A percentile compares a stretch with the other conserved stretches of the same genome.
Conservation (phyloP, 2,113 vertebrate genomes). For the Atrichornis clamosus region DNA sequence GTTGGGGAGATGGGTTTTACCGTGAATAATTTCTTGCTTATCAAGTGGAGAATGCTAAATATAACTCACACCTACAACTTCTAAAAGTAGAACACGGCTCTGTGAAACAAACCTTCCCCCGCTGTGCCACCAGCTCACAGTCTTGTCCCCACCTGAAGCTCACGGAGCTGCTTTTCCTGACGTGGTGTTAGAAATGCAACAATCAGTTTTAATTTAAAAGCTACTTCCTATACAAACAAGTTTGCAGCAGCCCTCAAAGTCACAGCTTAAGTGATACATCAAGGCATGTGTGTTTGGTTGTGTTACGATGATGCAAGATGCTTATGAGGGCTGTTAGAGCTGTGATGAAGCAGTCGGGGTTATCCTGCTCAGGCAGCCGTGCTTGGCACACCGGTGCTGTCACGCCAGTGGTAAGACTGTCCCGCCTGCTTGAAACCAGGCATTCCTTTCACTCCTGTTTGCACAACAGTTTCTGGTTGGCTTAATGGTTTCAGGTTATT, state of each 20-base stretch:
- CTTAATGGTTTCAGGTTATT: not conserved
- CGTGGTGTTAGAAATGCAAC: not conserved
- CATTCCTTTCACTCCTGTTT: not conserved
- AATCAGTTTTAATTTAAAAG: not conserved
- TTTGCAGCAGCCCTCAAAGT: not conserved
- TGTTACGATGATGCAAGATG: not conserved
- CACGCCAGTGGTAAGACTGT: not conserved
- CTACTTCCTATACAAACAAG: not conserved
- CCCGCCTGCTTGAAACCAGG: not conserved
- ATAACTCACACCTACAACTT: slow-evolving; percentile 1
- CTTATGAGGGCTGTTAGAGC: not conserved
- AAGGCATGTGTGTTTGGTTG: not conserved
- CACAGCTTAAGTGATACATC: not conserved
- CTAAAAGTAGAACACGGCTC: not conserved
- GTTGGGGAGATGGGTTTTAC: not conserved
- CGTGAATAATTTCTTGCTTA: not conserved
- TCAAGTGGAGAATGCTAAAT: not conserved
- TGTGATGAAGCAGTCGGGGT: not conserved
- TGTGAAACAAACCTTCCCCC: not conserved
- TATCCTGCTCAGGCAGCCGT: not conserved
- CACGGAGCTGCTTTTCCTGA: not conserved
- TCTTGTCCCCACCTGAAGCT: not conserved
- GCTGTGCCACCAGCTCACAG: not conserved
- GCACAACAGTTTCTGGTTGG: not conserved
- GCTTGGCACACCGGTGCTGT: rapidly evolving